Percentiles rank a stretch among this genome's conserved stretches.
These are phyloP conservation scores for Drosophila recens DNA, from an alignment of 2,888 invertebrate genomes.

Conservation along the genomic window DNA sequence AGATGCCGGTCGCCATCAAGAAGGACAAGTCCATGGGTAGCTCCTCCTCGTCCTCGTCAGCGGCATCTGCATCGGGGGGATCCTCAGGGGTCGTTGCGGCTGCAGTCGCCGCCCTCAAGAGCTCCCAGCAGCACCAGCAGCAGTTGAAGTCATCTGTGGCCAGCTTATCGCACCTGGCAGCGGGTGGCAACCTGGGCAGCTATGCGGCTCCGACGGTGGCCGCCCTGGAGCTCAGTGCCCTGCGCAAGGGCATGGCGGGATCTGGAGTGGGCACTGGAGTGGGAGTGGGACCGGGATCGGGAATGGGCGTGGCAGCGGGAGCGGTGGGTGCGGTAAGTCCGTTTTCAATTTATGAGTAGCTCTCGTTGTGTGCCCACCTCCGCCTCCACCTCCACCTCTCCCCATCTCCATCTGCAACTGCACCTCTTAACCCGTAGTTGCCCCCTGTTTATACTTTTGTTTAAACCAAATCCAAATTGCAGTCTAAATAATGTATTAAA, in stretches of 20 bases:
- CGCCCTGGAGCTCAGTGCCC: conserved; percentile 67
- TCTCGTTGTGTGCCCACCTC: conserved; percentile 60
- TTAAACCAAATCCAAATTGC: conserved; percentile 10
- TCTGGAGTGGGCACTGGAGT: conserved; percentile 47
- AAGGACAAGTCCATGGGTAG: conserved; percentile 44
- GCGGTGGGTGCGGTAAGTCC: conserved; percentile 84
- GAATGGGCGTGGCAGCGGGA: conserved; percentile 56
- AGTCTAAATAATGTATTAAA: conserved; percentile 25
- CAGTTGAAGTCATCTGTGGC: conserved; percentile 68
- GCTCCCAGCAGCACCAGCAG: conserved; percentile 60
- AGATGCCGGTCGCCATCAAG: conserved; percentile 38
- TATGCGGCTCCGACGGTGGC: conserved; percentile 50
- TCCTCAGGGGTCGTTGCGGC: conserved; percentile 48
- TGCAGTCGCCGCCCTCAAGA: conserved; percentile 72
- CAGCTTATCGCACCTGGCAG: conserved; percentile 67
- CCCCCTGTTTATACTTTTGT: conserved; percentile 27
- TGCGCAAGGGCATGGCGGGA: conserved; percentile 81
- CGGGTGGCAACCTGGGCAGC: conserved; percentile 61
- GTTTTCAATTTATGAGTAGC: conserved; percentile 77
- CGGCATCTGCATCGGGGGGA: conserved; percentile 9
- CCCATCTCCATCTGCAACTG: conserved; percentile 28
- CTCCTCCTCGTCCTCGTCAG: conserved; percentile 2
- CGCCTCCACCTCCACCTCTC: conserved; percentile 33
- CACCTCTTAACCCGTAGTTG: conserved; percentile 71
- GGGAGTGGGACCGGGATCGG: conserved; percentile 38